These are phyloP conservation scores for Notolepis coatsorum DNA, from an alignment of 2,797 vertebrate genomes.

Conservation along the genomic window DNA sequence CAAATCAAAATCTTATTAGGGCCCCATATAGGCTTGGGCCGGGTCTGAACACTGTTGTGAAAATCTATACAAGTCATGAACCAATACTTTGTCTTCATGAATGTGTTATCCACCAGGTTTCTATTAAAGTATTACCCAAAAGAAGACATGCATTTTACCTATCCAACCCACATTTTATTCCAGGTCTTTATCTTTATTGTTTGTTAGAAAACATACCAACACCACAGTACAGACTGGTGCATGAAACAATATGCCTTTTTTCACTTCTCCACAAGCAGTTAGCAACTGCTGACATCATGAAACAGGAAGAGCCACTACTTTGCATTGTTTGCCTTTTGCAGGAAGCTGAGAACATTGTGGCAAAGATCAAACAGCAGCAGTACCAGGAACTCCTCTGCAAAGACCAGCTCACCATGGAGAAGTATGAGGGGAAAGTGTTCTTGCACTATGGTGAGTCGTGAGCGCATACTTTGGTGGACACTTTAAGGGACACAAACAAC, in stretches of 20 bases:
- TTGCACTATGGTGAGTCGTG: constrained; percentile 89
- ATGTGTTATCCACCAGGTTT: too few relatives aligned
- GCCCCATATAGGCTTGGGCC: too few relatives aligned
- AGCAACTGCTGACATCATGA: constrained; percentile 41
- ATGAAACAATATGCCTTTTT: constrained; percentile 33
- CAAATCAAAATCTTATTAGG: too few relatives aligned
- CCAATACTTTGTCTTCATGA: too few relatives aligned
- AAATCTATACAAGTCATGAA: too few relatives aligned
- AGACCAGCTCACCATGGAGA: constrained; percentile 93
- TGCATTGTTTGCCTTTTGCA: constrained; percentile 74
- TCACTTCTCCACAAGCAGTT: constrained; percentile 27
- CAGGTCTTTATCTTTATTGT: too few relatives aligned
- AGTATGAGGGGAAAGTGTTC: constrained; percentile 89
- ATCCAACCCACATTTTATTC: neutral
- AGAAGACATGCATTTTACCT: neutral
- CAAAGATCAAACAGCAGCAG: constrained; percentile 96
- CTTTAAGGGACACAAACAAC: too few relatives aligned
- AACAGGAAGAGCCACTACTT: constrained; percentile 53
- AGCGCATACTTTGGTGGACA: neutral
- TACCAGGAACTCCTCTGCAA: constrained; percentile 89
- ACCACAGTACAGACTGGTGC: neutral
- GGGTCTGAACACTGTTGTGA: too few relatives aligned
- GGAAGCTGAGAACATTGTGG: constrained; percentile 95
- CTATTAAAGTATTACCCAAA: neutral
- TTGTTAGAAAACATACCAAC: neutral